phyloP scores from a whole-genome alignment of 2,888 invertebrate genomes.

The Aphidius colemani region DNA sequence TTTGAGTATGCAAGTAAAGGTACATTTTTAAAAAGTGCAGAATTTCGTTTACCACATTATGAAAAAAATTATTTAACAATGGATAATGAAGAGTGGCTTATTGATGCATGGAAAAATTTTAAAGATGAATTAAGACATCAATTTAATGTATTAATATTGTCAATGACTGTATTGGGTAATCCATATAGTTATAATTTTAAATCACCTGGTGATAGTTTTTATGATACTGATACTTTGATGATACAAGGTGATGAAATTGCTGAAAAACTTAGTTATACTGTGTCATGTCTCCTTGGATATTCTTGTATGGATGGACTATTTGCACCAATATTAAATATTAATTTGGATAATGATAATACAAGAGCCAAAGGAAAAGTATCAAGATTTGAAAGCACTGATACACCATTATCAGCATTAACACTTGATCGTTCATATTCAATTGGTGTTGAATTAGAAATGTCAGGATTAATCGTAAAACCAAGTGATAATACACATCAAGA shows the following conservation, averaged over 20 bases:
- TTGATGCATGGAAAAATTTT: slow-evolving; percentile 69
- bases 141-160: slow-evolving; percentile 78
- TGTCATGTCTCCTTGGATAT: slow-evolving; percentile 61
- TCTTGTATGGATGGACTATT: slow-evolving; percentile 52
- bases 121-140: slow-evolving; percentile 77
- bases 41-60: slow-evolving; percentile 65
- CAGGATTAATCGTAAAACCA: slow-evolving; percentile 71
- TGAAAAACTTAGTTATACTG: slow-evolving; percentile 55
- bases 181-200: slow-evolving; percentile 65
- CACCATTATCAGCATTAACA: slow-evolving; percentile 61
- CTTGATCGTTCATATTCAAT: slow-evolving; percentile 67
- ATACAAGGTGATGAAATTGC: slow-evolving; percentile 48
- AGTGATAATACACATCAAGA: slow-evolving; percentile 67
- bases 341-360: slow-evolving; percentile 31
- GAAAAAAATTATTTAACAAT: slow-evolving; percentile 67
- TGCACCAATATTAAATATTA: slow-evolving; percentile 39
- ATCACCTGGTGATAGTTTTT: slow-evolving; percentile 42
- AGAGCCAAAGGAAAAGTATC: slow-evolving; percentile 44
- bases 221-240: slow-evolving; percentile 45
- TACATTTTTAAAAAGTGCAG: slow-evolving; percentile 47
- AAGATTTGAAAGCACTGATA: slow-evolving; percentile 50
- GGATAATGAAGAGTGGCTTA: slow-evolving; percentile 61
- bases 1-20: slow-evolving; percentile 52
- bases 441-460: slow-evolving; percentile 69
- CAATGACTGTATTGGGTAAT: slow-evolving; percentile 79